Conservation (phyloP, 64 coral and sea anemone genomes). For the Montipora capricornis region DNA sequence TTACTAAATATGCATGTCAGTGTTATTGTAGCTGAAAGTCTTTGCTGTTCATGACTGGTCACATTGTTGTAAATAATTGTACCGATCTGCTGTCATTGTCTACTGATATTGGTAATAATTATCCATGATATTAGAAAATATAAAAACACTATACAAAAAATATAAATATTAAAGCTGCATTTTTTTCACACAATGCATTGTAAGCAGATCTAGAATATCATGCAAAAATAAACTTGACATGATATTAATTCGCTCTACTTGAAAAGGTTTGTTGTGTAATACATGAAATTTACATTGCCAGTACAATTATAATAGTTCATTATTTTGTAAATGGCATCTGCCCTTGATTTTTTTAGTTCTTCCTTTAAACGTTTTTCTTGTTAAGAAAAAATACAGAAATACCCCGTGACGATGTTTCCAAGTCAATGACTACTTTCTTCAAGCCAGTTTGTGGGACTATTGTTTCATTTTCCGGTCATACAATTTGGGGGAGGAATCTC, state of each 20-base stretch:
- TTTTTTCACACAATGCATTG: too few species aligned
- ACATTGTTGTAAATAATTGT: slow-evolving; percentile 4
- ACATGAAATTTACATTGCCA: slow-evolving; percentile 37
- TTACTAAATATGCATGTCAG: neutral
- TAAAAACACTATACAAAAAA: too few species aligned
- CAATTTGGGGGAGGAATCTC: neutral
- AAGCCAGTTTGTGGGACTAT: neutral
- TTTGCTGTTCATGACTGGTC: neutral
- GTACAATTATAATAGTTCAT: slow-evolving; percentile 27
- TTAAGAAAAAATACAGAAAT: too few species aligned
- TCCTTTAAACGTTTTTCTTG: neutral
- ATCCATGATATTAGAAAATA: too few species aligned
- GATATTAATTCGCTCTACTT: slow-evolving; percentile 9
- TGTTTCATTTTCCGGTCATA: neutral
- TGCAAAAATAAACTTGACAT: neutral
- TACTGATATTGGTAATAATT: neutral
- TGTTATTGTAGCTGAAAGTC: neutral
- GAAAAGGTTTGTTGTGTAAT: slow-evolving; percentile 43
- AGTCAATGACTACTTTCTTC: too few species aligned
- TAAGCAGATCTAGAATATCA: too few species aligned
- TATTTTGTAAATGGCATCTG: slow-evolving; percentile 34
- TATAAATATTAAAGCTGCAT: too few species aligned
- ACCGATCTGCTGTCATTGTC: neutral
- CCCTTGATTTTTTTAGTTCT: neutral
- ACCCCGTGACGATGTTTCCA: too few species aligned